Conservation (phyloP, 1,140 invertebrate genomes). For the Drosophila pachea region DNA sequence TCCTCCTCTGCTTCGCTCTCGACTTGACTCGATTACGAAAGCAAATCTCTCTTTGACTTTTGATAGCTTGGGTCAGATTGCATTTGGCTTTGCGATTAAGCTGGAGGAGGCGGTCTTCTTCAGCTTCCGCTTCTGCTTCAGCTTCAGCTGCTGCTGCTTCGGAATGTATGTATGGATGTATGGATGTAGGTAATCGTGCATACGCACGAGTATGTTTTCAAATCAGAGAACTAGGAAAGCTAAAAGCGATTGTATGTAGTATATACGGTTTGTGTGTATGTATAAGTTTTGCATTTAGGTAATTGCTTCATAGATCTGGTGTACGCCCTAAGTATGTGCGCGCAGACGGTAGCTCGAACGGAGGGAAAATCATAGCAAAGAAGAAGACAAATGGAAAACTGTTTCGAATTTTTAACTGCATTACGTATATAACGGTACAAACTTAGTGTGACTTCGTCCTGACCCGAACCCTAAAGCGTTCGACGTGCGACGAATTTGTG, state of each 20-base stretch:
- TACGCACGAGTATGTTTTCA: slow-evolving; percentile 53
- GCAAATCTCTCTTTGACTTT: slow-evolving; percentile 36
- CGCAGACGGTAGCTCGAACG: slow-evolving; percentile 17
- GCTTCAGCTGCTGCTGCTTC: neutral
- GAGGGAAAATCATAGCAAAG: slow-evolving; percentile 7
- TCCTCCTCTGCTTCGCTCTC: neutral
- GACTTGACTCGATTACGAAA: slow-evolving; percentile 25
- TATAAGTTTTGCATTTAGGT: slow-evolving; percentile 38
- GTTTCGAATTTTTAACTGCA: slow-evolving; percentile 32
- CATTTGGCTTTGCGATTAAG: slow-evolving; percentile 37
- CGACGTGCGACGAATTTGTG: slow-evolving; percentile 30
- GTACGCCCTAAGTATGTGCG: slow-evolving; percentile 36
- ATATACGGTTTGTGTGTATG: slow-evolving; percentile 40
- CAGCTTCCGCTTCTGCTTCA: no score
- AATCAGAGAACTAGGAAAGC: slow-evolving; percentile 71
- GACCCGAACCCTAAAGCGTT: slow-evolving; percentile 27
- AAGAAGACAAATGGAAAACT: neutral
- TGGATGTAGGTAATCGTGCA: slow-evolving; percentile 21
- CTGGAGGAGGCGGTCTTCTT: slow-evolving; percentile 15
- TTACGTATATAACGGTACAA: slow-evolving; percentile 49
- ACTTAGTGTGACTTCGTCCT: slow-evolving; percentile 15
- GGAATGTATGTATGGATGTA: slow-evolving; percentile 21
- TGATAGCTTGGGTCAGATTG: slow-evolving; percentile 30
- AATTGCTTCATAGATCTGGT: slow-evolving; percentile 48
- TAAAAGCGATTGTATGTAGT: slow-evolving; percentile 72